Conservation (phyloP, 1,140 invertebrate species). For the Brachionus rubens region DNA sequence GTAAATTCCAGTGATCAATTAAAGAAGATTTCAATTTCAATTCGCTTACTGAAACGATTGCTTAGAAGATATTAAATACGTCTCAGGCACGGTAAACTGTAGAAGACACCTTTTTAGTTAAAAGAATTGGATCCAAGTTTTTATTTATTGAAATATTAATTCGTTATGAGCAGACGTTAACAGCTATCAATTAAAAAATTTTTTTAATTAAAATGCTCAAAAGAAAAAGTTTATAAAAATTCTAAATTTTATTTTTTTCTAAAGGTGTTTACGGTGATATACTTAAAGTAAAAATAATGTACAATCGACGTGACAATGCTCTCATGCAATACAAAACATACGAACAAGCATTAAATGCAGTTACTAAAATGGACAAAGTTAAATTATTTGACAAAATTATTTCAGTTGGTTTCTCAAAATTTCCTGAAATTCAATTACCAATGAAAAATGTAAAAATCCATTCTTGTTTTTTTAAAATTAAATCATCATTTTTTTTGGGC, state of each 20-base stretch:
- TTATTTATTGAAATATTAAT: too few relatives aligned
- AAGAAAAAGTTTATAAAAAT: not conserved
- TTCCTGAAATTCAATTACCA: constrained; percentile 94
- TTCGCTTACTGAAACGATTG: too few relatives aligned
- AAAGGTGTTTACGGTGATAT: constrained; percentile 91
- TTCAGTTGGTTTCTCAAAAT: constrained; percentile 92
- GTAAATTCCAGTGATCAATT: too few relatives aligned
- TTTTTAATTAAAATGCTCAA: too few relatives aligned
- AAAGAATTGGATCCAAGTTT: too few relatives aligned
- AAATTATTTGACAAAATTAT: constrained; percentile 93
- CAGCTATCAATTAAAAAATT: too few relatives aligned
- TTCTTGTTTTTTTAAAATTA: not conserved
- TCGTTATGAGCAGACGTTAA: too few relatives aligned
- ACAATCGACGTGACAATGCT: constrained; percentile 99
- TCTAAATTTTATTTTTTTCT: not conserved
- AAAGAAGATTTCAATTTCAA: too few relatives aligned
- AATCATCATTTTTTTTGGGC: constrained; percentile 29
- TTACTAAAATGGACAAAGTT: constrained; percentile 86
- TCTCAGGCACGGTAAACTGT: too few relatives aligned
- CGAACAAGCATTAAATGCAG: constrained; percentile 83
- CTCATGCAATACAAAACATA: constrained; percentile 97
- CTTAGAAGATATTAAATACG: too few relatives aligned
- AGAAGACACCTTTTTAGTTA: too few relatives aligned
- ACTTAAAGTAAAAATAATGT: constrained; percentile 97
- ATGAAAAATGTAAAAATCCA: constrained; percentile 76